Evolutionary conservation across 2,888 invertebrate genomes (phyloP).

Genomic region (Geotrupes spiniger): DNA sequence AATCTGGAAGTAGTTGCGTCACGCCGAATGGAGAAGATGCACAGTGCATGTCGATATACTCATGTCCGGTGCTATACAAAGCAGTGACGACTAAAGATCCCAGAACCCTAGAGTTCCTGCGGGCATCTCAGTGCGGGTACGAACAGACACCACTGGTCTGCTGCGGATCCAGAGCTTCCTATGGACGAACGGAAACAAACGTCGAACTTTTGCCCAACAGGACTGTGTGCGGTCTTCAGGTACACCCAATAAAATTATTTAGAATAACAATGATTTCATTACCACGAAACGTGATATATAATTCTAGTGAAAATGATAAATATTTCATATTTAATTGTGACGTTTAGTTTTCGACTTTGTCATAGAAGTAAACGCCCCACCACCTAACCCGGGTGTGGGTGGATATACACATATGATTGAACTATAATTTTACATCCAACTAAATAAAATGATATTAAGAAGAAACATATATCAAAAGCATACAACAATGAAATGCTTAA

Average conservation of each 20-base stretch:
- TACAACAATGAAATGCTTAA: too few relatives aligned
- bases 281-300: too few relatives aligned
- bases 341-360: too few relatives aligned
- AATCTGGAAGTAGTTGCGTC: neutral
- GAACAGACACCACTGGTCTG: slow-evolving; percentile 51
- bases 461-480: too few relatives aligned
- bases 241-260: neutral
- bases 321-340: too few relatives aligned
- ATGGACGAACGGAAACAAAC: neutral
- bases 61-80: slow-evolving; percentile 45
- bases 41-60: slow-evolving; percentile 48
- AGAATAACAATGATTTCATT: too few relatives aligned
- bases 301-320: too few relatives aligned
- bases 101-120: slow-evolving; percentile 37
- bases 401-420: too few relatives aligned
- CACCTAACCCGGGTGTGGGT: too few relatives aligned
- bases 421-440: too few relatives aligned
- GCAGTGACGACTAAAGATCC: slow-evolving; percentile 37
- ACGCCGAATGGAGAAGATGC: slow-evolving; percentile 49
- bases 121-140: slow-evolving; percentile 54
- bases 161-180: slow-evolving; percentile 39
- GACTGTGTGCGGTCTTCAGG: slow-evolving; percentile 13
- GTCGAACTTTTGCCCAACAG: slow-evolving; percentile 12
- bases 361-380: too few relatives aligned
- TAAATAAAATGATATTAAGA: too few relatives aligned